Evolutionary conservation across 2,888 invertebrate genomes (phyloP).

Genomic region (Lymantria dispar): DNA sequence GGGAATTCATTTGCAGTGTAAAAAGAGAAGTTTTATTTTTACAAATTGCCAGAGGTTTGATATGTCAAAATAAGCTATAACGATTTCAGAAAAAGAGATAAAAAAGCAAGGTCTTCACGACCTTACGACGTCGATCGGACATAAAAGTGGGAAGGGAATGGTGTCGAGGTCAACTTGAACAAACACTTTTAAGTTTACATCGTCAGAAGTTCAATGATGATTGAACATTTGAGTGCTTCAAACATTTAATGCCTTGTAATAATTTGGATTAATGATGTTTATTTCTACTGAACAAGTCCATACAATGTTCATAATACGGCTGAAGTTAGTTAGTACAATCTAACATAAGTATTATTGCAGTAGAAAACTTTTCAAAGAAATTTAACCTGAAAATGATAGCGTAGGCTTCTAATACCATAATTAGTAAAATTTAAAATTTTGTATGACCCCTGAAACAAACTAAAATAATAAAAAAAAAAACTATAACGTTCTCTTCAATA

Average conservation of each 20-base stretch:
- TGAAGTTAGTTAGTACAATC: too few relatives aligned
- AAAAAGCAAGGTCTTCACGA: constrained; percentile 33
- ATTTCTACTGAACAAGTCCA: too few relatives aligned
- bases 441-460: too few relatives aligned
- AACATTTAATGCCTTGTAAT: not conserved
- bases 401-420: too few relatives aligned
- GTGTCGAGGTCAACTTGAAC: constrained; percentile 42
- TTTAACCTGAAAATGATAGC: too few relatives aligned
- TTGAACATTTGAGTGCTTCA: constrained; percentile 6
- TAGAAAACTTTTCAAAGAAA: too few relatives aligned
- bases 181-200: constrained; percentile 30
- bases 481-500: too few relatives aligned
- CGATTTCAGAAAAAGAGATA: constrained; percentile 17
- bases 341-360: too few relatives aligned
- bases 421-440: too few relatives aligned
- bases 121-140: constrained; percentile 30
- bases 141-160: constrained; percentile 38
- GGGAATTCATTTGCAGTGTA: constrained; percentile 5
- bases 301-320: too few relatives aligned
- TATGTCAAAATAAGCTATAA: constrained; percentile 13
- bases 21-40: constrained; percentile 11
- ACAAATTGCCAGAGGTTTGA: constrained; percentile 10
- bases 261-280: too few relatives aligned
- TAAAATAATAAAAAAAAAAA: too few relatives aligned
- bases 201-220: not conserved